Conservation (phyloP, 2,113 vertebrate species). For the Cichladusa arquata region DNA sequence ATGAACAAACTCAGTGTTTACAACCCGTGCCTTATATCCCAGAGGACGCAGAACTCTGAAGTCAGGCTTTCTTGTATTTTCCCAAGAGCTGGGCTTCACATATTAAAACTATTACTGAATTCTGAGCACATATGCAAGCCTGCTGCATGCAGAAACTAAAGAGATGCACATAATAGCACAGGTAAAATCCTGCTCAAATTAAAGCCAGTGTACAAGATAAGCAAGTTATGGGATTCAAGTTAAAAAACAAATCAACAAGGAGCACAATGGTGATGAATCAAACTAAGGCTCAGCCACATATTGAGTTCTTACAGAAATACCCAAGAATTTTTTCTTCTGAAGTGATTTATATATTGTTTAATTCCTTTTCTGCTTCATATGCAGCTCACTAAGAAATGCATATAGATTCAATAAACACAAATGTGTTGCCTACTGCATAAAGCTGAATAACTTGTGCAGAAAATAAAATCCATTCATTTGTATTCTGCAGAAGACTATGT, state of each 20-base stretch:
- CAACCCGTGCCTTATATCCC: rapidly evolving
- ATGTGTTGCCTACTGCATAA: neutral
- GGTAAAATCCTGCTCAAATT: neutral
- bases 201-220: neutral
- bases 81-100: neutral
- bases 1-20: neutral
- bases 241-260: neutral
- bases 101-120: neutral
- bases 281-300: neutral
- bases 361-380: conserved; percentile 18
- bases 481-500: neutral
- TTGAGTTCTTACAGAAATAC: neutral
- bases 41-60: neutral
- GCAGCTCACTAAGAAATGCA: neutral
- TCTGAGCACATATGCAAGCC: neutral
- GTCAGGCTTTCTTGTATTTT: neutral
- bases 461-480: conserved; percentile 41
- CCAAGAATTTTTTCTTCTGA: neutral
- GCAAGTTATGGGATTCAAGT: neutral
- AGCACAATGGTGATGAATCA: neutral
- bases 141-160: neutral
- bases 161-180: neutral
- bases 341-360: neutral
- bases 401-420: conserved; percentile 13
- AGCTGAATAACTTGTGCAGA: neutral